Conservation (phyloP, 2,888 invertebrate genomes). For the Omphaloscelis lunosa region DNA sequence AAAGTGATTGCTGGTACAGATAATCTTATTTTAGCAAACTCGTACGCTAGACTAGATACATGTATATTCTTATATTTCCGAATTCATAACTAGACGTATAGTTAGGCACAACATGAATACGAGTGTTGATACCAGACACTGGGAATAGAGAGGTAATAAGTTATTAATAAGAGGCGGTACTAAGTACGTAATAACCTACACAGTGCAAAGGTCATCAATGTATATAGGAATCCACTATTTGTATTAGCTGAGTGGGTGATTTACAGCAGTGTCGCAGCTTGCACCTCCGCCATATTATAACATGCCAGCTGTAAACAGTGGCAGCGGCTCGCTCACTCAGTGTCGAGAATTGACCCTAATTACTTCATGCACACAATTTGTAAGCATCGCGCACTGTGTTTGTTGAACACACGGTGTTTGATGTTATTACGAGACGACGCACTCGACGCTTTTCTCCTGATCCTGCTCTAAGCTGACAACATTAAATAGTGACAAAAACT, state of each 20-base stretch:
- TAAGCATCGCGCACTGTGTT: slow-evolving; percentile 33
- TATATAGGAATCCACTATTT: background rate
- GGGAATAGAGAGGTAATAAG: slow-evolving; percentile 1
- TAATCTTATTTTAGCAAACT: slow-evolving; percentile 6
- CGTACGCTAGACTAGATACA: background rate
- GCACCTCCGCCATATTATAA: slow-evolving; percentile 12
- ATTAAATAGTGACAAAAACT: slow-evolving; percentile 7
- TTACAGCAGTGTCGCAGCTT: background rate
- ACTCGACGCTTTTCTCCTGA: background rate
- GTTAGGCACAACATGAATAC: background rate
- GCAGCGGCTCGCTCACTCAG: background rate
- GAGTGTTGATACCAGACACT: slow-evolving; percentile 24
- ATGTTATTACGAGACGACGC: background rate
- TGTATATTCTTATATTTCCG: slow-evolving; percentile 8
- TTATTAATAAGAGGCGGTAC: background rate
- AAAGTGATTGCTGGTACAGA: slow-evolving; percentile 5
- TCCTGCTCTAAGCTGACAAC: background rate
- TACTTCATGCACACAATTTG: slow-evolving; percentile 55
- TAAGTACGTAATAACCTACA: background rate
- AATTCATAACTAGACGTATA: slow-evolving; percentile 1
- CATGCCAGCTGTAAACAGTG: background rate
- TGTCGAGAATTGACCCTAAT: slow-evolving; percentile 58
- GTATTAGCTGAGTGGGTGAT: background rate
- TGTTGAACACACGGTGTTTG: slow-evolving; percentile 26
- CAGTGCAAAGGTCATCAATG: background rate